Percentiles rank a stretch among this genome's conserved stretches.
Evolutionary conservation across 1,140 invertebrate genomes (phyloP).

Genomic region (Linepithema humile): DNA sequence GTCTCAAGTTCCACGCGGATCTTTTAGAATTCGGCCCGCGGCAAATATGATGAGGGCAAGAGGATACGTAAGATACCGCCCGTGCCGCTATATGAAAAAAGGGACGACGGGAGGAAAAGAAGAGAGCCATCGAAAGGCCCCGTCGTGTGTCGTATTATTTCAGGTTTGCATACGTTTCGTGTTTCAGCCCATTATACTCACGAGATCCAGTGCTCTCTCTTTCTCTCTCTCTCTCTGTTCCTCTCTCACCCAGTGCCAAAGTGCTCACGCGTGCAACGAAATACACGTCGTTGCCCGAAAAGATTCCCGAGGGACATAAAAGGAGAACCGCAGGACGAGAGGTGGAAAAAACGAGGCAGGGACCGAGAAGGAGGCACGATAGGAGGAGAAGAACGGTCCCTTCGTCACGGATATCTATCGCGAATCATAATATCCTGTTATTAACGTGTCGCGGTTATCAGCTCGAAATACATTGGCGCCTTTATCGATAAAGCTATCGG

Average conservation of each 20-base stretch:
- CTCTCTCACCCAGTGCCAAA: slow-evolving; percentile 26
- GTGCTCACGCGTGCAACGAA: slow-evolving; percentile 39
- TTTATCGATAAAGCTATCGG: slow-evolving; percentile 53
- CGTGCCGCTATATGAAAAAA: slow-evolving; percentile 37
- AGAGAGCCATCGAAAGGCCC: slow-evolving; percentile 52
- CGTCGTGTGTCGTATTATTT: slow-evolving; percentile 75
- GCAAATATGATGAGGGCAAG: slow-evolving; percentile 69
- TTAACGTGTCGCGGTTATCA: slow-evolving; percentile 61
- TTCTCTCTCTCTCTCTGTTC: not conserved
- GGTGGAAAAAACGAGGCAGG: slow-evolving; percentile 28
- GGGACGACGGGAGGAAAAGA: not conserved
- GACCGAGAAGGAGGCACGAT: slow-evolving; percentile 24
- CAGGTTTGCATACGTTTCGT: slow-evolving; percentile 74
- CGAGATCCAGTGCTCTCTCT: slow-evolving; percentile 19
- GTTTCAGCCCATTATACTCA: slow-evolving; percentile 72
- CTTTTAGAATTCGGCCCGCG: slow-evolving; percentile 56
- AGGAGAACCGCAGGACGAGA: slow-evolving; percentile 26
- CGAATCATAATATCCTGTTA: slow-evolving; percentile 69
- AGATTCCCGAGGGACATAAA: slow-evolving; percentile 14
- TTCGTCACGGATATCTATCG: slow-evolving; percentile 65
- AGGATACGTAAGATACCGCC: slow-evolving; percentile 61
- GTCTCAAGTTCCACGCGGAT: slow-evolving; percentile 71
- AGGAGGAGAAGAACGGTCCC: slow-evolving; percentile 20
- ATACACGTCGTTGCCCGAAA: slow-evolving; percentile 51
- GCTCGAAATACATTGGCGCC: slow-evolving; percentile 34